Conservation (phyloP, 2,113 vertebrate species). For the Heterotis niloticus region DNA sequence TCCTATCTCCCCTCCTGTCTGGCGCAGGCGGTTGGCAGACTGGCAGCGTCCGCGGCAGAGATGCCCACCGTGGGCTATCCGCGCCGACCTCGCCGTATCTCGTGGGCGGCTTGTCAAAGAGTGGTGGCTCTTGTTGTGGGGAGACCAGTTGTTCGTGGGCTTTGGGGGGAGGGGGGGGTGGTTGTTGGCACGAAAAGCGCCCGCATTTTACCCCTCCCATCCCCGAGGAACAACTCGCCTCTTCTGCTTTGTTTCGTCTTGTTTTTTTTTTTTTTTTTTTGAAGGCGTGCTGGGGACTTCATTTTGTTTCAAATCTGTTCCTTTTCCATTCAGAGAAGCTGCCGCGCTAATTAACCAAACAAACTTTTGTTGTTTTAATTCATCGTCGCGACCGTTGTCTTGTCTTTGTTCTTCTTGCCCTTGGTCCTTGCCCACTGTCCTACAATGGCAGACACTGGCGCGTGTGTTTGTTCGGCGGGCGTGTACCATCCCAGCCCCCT, state of each 20-base stretch:
- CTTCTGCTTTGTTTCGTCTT: constrained; percentile 52
- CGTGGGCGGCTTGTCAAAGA: constrained; percentile 51
- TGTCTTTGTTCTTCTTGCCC: constrained; percentile 49
- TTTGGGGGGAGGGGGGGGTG: constrained; percentile 22
- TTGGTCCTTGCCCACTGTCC: constrained; percentile 52
- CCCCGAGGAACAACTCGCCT: constrained; percentile 43
- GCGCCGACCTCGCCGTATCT: constrained; percentile 38
- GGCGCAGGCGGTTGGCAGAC: constrained; percentile 59
- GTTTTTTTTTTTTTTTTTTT: constrained; percentile 39
- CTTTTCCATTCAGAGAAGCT: constrained; percentile 45
- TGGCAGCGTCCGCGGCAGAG: constrained; percentile 59
- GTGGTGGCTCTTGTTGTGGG: constrained; percentile 45
- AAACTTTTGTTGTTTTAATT: constrained; percentile 61
- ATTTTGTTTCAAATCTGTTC: constrained; percentile 46
- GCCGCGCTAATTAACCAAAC: constrained; percentile 56
- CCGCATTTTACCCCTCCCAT: constrained; percentile 45
- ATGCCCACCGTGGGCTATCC: constrained; percentile 48
- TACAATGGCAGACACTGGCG: constrained; percentile 39
- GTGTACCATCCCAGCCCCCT: constrained; percentile 38
- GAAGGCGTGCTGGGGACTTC: constrained; percentile 32
- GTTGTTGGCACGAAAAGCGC: constrained; percentile 54
- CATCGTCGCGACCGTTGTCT: constrained; percentile 44
- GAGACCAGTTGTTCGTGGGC: constrained; percentile 35
- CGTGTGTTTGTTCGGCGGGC: constrained; percentile 34
- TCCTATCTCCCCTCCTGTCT: constrained; percentile 43